Evolutionary conservation across 2,888 invertebrate species (phyloP), one percentile per base, ranked within the genome.

Genomic region (Cephus pulcher): DNA sequence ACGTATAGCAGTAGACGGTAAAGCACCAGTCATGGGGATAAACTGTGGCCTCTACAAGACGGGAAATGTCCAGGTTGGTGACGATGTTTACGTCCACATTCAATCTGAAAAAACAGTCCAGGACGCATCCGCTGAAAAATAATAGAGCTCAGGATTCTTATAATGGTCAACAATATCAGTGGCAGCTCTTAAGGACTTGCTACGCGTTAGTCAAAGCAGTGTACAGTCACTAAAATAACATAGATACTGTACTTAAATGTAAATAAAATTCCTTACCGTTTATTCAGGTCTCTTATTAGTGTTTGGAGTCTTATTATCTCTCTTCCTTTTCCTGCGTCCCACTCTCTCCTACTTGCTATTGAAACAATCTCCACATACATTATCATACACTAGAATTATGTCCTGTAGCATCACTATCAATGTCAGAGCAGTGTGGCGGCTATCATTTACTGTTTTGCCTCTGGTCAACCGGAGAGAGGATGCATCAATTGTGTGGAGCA

Each of bases 51-150:
- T 93, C 4, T 92, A 92, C 82, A 84, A 86, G 69, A 82, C 86
- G 15, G 94, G 94, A 15, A 80, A 86, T n/a, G 92, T 94, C 32
- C 90, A 89, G 80, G 86, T 93, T 40, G 93, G 93, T 3, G 94
- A 94, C 85, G 90, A 91, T 35, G 92, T 94, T 75, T 93, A 92
- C 85, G 90, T 93, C 56, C 87, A 84, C 76, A 35, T 76, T 70
- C 74, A 23, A 56, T 56, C 56, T 56, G 56, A 56, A 23, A 23
- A 56, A 0, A 3, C 15, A 56, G 56, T 23, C 9, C 56, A 56
- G 9, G 56, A 56, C 9, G 9, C 23, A 2, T 56, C 56, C 23
- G 23, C 23, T 56, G 15, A 56, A 56, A 56, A 56, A 56, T 9
- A 23, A 56, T 56, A 56, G 3, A 56, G 9, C 56, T 56, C 56